Evolutionary conservation across 1,140 invertebrate species (phyloP).

Genomic region (Drosophila seguyi): DNA sequence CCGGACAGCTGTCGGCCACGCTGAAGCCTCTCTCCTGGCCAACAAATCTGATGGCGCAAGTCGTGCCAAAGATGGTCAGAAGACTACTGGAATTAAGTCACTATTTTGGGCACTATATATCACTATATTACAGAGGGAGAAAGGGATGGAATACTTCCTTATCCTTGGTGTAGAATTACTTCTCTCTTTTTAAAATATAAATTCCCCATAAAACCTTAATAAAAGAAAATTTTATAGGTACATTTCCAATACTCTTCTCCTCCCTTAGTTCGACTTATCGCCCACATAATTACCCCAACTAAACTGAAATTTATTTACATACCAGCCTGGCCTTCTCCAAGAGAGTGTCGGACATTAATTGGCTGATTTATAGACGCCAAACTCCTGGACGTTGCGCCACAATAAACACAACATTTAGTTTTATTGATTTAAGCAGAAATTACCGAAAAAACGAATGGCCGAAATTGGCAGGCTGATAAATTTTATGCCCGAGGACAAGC

Average conservation of each 20-base stretch:
- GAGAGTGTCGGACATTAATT: constrained; percentile 58
- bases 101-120: not conserved
- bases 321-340: constrained; percentile 1
- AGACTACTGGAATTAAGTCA: constrained; percentile 8
- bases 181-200: too few species aligned
- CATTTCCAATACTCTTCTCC: not conserved
- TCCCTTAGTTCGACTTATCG: not conserved
- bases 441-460: constrained; percentile 32
- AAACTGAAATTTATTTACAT: constrained; percentile 29
- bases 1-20: constrained; percentile 60
- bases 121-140: not conserved
- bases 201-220: too few species aligned
- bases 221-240: not conserved
- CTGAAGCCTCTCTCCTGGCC: constrained; percentile 19
- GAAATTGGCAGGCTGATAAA: constrained; percentile 45
- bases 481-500: constrained; percentile 42
- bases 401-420: constrained; percentile 57
- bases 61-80: constrained; percentile 49
- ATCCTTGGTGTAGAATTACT: not conserved
- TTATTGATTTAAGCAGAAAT: constrained; percentile 59
- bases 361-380: constrained; percentile 57
- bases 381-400: constrained; percentile 36
- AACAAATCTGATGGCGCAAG: constrained; percentile 34
- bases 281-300: not conserved
- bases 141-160: not conserved